Evolutionary conservation across 2,113 vertebrate genomes (phyloP).

Genomic region (Phocoena sinus): DNA sequence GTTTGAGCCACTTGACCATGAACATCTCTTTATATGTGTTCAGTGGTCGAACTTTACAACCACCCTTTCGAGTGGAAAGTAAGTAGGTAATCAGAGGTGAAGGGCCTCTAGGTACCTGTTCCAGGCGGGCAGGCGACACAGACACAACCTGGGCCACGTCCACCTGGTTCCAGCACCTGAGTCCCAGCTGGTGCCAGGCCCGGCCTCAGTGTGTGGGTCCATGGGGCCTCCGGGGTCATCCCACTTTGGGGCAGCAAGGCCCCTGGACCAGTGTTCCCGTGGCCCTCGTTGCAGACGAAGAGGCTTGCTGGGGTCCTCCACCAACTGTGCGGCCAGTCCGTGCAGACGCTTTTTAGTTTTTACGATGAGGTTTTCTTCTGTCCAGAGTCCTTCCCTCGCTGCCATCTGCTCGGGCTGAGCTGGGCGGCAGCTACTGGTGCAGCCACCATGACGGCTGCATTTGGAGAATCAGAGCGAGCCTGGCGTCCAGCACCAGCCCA

Average conservation of each 20-base stretch:
- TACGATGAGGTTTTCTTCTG: rapidly evolving
- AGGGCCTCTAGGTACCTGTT: background rate
- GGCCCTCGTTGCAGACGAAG: background rate
- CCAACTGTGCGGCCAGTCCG: rapidly evolving
- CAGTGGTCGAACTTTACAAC: rapidly evolving
- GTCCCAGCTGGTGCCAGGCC: background rate
- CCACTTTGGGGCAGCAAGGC: too few relatives aligned
- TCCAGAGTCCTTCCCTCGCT: too few relatives aligned
- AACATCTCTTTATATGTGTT: background rate
- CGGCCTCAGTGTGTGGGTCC: rapidly evolving
- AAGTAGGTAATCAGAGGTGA: background rate
- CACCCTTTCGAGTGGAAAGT: background rate
- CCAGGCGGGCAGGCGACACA: rapidly evolving
- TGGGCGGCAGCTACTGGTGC: background rate
- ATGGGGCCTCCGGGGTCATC: rapidly evolving
- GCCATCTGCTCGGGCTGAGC: too few relatives aligned
- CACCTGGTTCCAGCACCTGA: too few relatives aligned
- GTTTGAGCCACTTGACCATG: rapidly evolving
- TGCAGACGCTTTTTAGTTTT: rapidly evolving
- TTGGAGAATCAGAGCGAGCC: background rate
- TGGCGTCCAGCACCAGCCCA: rapidly evolving
- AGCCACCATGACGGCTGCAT: rapidly evolving
- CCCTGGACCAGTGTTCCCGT: rapidly evolving
- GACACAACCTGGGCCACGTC: background rate
- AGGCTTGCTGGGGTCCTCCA: too few relatives aligned